Base-by-base conservation (phyloP, 2,888 invertebrate genomes). In the Erebia ligea region DNA sequence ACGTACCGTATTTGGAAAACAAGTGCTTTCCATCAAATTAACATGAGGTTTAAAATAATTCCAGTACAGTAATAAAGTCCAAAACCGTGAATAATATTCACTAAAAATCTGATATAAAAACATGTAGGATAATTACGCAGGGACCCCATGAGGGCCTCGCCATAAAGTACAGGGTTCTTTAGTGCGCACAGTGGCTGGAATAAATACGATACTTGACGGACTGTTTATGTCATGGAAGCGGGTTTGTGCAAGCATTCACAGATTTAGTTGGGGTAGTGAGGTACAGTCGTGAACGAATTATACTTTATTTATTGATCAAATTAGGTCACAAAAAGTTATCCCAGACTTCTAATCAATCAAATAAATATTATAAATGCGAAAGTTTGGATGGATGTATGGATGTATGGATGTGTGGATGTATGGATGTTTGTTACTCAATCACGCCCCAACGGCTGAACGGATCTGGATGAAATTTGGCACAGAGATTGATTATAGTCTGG, bases 241-340 rank as follows among this genome's bases (percentile, higher is more conserved):
- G 91, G 92, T 92, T 93, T 93, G 92, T 84, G 93, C 92, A 93
- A 93, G 92, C 93, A 93, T 93, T 92, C 93, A 93, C 91, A 91
- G 92, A 93, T 92, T 93, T 92, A 84, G 91, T 88, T 91, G 86
- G 92, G 93, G 92, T 90, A 89, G 85, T 80, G 77, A 70, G 68
- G 90, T 90, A 93, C 88, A 82, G 85, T 83, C 83, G 82, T 1
- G 76, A 8, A 68, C 21, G 5, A 25, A n/a, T 15, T 48, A 25
- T 48, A 42, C 56, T 42, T 52, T 15, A 50, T 45, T 57, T 21
- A 56, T 56, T 54, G 42, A 42, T 42, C 2, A 11, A 42, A 42
- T 11, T 9, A 42, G 42, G 42, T 42, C 42, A 50, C n/a, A n/a
- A 50, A 6, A 34, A 34, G 0, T 34, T 34, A 34, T 1, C 6